A percentile compares a stretch with the other conserved stretches of the same genome.
These are phyloP conservation scores for Lasioglossum villosulum DNA, from an alignment of 2,888 invertebrate genomes.

Conservation along the genomic window DNA sequence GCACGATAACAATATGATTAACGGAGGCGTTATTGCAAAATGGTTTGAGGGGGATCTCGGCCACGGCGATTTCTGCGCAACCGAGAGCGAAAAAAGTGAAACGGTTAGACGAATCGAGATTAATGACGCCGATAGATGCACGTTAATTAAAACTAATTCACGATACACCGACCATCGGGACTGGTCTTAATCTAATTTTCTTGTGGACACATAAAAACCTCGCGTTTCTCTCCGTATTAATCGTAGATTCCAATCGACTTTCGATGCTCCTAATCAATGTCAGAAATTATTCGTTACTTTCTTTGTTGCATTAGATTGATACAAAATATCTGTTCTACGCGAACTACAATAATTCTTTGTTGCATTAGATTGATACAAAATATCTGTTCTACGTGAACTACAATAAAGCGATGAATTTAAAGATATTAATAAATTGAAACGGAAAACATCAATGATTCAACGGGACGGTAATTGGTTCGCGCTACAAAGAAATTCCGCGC, in stretches of 20 bases:
- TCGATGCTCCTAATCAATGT: neutral
- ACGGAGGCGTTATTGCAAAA: neutral
- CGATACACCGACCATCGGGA: neutral
- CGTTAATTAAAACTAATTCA: conserved; percentile 28
- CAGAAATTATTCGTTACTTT: neutral
- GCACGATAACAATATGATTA: conserved; percentile 6
- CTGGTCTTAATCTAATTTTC: neutral
- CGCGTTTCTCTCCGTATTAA: neutral
- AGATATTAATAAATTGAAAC: too few relatives aligned
- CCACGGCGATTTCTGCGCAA: neutral
- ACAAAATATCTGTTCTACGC: neutral
- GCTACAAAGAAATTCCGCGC: neutral
- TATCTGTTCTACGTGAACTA: too few relatives aligned
- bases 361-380: neutral
- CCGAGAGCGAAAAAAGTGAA: conserved; percentile 5
- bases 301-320: neutral
- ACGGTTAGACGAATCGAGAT: conserved; percentile 16
- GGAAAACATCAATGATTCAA: too few relatives aligned
- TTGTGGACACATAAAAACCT: neutral
- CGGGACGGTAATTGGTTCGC: neutral
- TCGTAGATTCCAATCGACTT: neutral
- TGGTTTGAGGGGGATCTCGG: neutral
- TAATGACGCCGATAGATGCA: conserved; percentile 15
- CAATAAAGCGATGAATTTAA: too few relatives aligned
- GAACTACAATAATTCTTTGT: neutral